phyloP scores from a whole-genome alignment of 2,797 vertebrate genomes.

The Anniella stebbinsi region DNA sequence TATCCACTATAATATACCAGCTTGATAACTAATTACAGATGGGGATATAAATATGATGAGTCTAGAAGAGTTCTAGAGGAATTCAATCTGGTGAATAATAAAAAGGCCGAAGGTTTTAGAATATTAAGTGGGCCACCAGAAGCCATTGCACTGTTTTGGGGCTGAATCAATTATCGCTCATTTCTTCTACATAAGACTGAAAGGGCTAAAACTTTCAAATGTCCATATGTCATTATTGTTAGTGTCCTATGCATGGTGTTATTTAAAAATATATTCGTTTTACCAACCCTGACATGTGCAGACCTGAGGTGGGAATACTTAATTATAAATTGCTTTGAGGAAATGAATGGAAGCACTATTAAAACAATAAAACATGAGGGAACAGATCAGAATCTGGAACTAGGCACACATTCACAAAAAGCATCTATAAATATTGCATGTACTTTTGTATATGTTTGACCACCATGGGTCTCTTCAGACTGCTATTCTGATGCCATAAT shows the following conservation, averaged over 20 bases:
- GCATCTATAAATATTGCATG: not conserved
- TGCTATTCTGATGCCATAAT: slow-evolving; percentile 14
- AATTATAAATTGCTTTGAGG: slow-evolving; percentile 5
- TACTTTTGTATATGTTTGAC: not conserved
- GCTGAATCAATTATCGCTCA: not conserved
- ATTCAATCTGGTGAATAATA: not conserved
- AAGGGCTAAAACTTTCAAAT: not conserved
- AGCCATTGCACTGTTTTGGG: not conserved
- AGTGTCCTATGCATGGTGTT: not conserved
- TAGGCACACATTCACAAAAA: not conserved
- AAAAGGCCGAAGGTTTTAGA: not conserved
- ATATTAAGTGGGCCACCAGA: not conserved
- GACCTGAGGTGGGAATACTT: not conserved
- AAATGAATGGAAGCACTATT: not conserved
- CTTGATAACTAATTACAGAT: not conserved
- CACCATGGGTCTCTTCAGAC: slow-evolving; percentile 18
- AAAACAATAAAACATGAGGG: not conserved
- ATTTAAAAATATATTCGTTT: not conserved
- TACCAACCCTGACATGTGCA: not conserved
- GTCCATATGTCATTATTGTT: not conserved
- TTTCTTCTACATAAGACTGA: not conserved
- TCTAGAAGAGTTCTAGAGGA: not conserved
- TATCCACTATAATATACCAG: not conserved
- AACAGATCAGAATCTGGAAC: slow-evolving; percentile 23
- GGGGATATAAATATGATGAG: not conserved